Base-by-base conservation (phyloP, 2,888 invertebrate species). In the Poecilus cupreus region DNA sequence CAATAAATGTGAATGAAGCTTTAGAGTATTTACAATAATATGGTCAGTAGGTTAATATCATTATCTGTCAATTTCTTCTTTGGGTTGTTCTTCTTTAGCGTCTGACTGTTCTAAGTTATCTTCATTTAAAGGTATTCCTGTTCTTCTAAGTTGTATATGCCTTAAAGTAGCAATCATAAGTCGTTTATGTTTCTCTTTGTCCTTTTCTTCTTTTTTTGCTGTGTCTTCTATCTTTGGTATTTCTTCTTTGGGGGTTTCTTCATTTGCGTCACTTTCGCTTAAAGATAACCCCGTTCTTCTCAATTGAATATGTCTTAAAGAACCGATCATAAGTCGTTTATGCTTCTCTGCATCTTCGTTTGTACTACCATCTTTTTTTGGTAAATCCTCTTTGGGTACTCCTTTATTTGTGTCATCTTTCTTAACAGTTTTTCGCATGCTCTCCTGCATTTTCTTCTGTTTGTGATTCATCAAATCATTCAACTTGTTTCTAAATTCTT, bases 111-210 rank as follows among this genome's bases (percentile, higher is more conserved):
- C n/a, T n/a, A n/a, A n/a, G n/a, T n/a, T 39, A 43, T 60, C 77
- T 20, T 77, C 60, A 22, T 43, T 80, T 37, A 80, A 16, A 16
- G 8, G 6, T 51, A 80, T 10, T 26, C 80, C 83, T 2, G 77
- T 74, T 82, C 80, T 82, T 74, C 83, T 83, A 24, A 84, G 79
- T 77, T 83, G 80, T 22, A 85, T 84, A 24, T 70, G 68, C 51
- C 82, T 80, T 75, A 85, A 83, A 49, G 83, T 82, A 54, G 82
- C 82, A 8, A 70, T 78, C 86, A 86, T 86, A 5, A 83, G 83
- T 79, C 83, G 80, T 68, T 83, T 84, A 72, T 86, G 85, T 46
- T 82, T 81, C 20, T 46, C 75, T 78, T 85, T 82, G 26, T 85
- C 85, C 6, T 84, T 84, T 37, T 82, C 39, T 82, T 5, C 78